Evolutionary conservation across 1,140 invertebrate species (phyloP), one percentile per base, ranked within the genome.

Genomic region (Hermetia illucens): DNA sequence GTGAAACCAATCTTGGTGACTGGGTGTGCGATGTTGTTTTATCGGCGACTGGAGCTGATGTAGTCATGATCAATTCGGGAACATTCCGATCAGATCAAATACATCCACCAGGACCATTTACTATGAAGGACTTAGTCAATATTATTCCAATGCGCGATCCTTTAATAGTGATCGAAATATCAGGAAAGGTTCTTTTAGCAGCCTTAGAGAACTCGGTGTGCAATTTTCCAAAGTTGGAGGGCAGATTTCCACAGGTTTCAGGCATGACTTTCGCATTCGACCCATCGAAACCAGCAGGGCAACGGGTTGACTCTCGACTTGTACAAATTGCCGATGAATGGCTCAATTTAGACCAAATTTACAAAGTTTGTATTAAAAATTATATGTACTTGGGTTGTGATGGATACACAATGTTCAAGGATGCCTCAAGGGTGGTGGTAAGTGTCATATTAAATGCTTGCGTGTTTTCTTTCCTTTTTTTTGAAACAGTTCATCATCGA

Each of bases 1-100:
- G 69, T 44, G 89, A 93, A 66, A 84, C 85, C 5, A 92, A 92
- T 68, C 66, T 92, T 38, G 87, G 88, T 35, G 90, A 91, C 63
- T 91, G 89, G 74, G 74, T 89, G 27, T 83, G 82, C 54, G 87
- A 93, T 58, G 79, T 92, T 21, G 75, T 91, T 40, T 52, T 91
- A 38, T 79, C 83, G 0, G 75, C 84, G 8, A 85, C 82, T 3
- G 78, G 81, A 12, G 81, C 83, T 18, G 86, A 92, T 56, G 63
- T 86, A 10, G 83, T 86, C 9, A 53, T 93, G 2, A 62, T 93
- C 10, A 93, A 92, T 62, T 88, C 84, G 13, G 89, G 89, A 22
- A 91, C 88, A 21, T 59, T 61, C 39, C 50, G 56, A 13, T 59
- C 53, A 6, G 58, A 62, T 50, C 62, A 74, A 57, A 70, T 83